A percentile compares a stretch with the other conserved stretches of the same genome.
These are phyloP conservation scores for Diprion similis DNA, from an alignment of 1,140 invertebrate genomes.

Conservation along the genomic window DNA sequence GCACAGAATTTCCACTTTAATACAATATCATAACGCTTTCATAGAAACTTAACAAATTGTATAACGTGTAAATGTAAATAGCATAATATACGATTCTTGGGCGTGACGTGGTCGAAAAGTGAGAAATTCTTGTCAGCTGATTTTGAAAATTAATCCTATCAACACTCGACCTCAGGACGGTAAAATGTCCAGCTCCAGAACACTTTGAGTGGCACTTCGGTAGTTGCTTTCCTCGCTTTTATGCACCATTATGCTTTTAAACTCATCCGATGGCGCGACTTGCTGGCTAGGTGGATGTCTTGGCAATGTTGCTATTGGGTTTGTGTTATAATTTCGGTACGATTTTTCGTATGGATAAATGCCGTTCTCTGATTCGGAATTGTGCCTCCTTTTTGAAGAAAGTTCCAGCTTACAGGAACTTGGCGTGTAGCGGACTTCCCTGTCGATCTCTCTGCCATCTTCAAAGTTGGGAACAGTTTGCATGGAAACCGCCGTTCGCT, in stretches of 20 bases:
- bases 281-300: constrained; percentile 37
- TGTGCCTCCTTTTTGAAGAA: constrained; percentile 46
- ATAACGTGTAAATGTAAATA: not conserved
- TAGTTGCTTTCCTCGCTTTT: constrained; percentile 45
- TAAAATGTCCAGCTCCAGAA: constrained; percentile 53
- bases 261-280: constrained; percentile 38
- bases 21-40: not conserved
- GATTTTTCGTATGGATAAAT: constrained; percentile 40
- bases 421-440: constrained; percentile 26
- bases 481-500: constrained; percentile 54
- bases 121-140: not conserved
- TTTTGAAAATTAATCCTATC: constrained; percentile 8
- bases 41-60: constrained; percentile 1
- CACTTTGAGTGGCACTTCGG: constrained; percentile 42
- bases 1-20: constrained; percentile 4
- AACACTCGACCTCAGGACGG: constrained; percentile 50
- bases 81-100: not conserved
- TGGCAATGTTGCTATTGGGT: constrained; percentile 55
- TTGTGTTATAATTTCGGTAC: constrained; percentile 41
- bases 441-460: constrained; percentile 34
- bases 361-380: constrained; percentile 55
- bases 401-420: constrained; percentile 20
- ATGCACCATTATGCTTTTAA: constrained; percentile 44
- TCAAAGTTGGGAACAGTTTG: constrained; percentile 52
- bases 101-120: not conserved